Evolutionary conservation across 2,113 vertebrate genomes (phyloP).

Genomic region (Tylochromis polylepis): DNA sequence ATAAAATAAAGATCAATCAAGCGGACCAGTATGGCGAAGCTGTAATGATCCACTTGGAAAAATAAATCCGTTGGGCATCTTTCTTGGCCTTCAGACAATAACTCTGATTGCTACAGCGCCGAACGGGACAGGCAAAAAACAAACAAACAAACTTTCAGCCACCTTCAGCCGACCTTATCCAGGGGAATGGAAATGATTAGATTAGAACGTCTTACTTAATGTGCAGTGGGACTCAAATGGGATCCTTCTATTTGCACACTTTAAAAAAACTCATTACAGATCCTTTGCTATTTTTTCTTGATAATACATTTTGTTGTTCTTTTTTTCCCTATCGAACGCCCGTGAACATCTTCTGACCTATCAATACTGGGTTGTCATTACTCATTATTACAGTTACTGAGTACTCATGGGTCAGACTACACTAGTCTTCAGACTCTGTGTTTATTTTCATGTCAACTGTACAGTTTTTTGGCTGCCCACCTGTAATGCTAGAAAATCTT

Average conservation of each 20-base stretch:
- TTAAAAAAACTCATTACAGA: not conserved
- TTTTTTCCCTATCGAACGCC: not conserved
- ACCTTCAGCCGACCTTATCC: constrained; percentile 7
- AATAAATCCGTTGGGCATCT: no score
- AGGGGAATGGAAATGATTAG: constrained; percentile 20
- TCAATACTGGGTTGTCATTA: not conserved
- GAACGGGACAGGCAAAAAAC: no score
- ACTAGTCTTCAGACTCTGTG: not conserved
- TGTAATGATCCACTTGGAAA: no score
- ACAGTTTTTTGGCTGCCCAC: not conserved
- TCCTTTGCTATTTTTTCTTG: not conserved
- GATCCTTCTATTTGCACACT: constrained; percentile 1
- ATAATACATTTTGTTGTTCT: not conserved
- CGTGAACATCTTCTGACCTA: not conserved
- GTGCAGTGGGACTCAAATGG: not conserved
- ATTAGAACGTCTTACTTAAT: constrained; percentile 40
- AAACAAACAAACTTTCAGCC: no score
- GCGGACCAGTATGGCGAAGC: no score
- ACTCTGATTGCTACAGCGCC: no score
- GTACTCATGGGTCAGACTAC: not conserved
- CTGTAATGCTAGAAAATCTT: not conserved
- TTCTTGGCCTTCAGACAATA: no score
- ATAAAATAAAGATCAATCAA: no score
- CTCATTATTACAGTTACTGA: not conserved
- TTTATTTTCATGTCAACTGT: not conserved